These are phyloP conservation scores for Semaprochilodus insignis DNA, from an alignment of 2,797 vertebrate genomes.

Conservation along the genomic window DNA sequence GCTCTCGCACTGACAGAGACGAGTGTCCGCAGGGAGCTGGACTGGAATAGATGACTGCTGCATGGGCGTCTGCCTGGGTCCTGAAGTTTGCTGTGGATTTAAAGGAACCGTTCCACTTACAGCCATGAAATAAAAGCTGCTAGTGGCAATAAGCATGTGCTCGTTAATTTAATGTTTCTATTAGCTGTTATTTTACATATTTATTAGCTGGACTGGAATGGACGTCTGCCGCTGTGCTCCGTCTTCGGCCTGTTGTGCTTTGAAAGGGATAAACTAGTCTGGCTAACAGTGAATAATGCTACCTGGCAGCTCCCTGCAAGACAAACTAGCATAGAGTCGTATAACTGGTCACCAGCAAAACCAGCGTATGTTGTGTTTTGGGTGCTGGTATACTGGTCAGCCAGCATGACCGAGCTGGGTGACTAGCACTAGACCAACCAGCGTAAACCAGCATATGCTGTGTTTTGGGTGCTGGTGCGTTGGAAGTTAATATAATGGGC, in stretches of 20 bases:
- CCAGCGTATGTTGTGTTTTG: no score
- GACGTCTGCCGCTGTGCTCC: no score
- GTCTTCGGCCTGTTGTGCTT: no score
- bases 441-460: no score
- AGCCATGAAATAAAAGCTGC: not conserved
- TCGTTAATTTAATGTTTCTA: not conserved
- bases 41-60: not conserved
- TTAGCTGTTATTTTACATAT: not conserved
- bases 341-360: no score
- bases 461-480: no score
- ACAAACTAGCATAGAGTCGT: not conserved
- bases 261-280: not conserved
- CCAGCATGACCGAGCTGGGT: no score
- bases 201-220: not conserved
- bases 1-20: not conserved
- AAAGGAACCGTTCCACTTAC: not conserved
- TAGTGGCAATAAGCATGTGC: not conserved
- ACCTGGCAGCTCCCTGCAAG: constrained; percentile 3
- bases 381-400: no score
- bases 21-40: not conserved
- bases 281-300: not conserved
- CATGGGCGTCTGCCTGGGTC: not conserved
- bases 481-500: no score
- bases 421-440: no score
- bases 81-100: not conserved